Percentiles rank a stretch among this genome's conserved stretches.
Conservation (phyloP, 2,888 invertebrate genomes). For the Pteria penguin region DNA sequence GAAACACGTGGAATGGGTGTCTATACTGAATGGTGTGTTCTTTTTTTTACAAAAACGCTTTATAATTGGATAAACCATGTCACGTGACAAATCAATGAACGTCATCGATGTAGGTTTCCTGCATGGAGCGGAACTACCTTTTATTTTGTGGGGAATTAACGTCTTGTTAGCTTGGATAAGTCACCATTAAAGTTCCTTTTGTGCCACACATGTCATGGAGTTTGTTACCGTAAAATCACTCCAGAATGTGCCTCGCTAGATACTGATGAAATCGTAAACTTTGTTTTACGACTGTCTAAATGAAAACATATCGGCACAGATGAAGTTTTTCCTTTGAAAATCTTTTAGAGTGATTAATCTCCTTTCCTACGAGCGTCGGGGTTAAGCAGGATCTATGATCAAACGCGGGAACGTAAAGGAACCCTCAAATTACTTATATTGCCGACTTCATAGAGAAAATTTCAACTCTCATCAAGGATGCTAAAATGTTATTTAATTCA, state of each 20-base stretch:
- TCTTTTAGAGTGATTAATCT: conserved; percentile 2
- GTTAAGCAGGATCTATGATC: conserved; percentile 7
- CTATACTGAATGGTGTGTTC: no score
- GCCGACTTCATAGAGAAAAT: not conserved
- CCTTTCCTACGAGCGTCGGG: not conserved
- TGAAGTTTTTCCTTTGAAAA: conserved; percentile 2
- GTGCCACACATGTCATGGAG: not conserved
- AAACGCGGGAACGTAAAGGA: not conserved
- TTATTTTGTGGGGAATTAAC: not conserved
- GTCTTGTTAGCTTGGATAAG: not conserved
- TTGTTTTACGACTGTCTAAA: not conserved
- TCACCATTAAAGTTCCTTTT: not conserved
- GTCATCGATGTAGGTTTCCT: not conserved
- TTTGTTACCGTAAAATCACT: not conserved
- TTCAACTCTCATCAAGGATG: not conserved
- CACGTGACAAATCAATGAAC: not conserved
- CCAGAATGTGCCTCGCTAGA: not conserved
- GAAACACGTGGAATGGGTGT: no score
- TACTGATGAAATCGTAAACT: not conserved
- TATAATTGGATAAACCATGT: no score
- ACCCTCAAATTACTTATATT: conserved; percentile 9
- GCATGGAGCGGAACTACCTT: not conserved
- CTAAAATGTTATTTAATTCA: conserved; percentile 8
- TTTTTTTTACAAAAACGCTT: no score
- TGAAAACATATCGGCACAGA: conserved; percentile 5